Conservation (phyloP, 2,113 vertebrate genomes). For the Oreochromis niloticus region DNA sequence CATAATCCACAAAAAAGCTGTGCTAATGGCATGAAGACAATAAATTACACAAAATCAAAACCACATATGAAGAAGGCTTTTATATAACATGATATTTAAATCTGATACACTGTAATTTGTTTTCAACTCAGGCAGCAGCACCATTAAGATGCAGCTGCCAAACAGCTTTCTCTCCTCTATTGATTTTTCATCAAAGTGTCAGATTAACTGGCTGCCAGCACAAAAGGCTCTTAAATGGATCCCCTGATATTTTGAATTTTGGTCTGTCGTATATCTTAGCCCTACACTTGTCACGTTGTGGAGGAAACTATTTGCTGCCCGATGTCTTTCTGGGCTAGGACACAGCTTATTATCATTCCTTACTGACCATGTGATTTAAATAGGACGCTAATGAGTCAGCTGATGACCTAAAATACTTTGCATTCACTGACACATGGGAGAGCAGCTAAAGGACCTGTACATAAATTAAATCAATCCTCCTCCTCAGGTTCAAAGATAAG, state of each 20-base stretch:
- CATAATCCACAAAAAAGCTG: not conserved
- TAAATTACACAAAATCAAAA: not conserved
- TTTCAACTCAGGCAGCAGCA: not conserved
- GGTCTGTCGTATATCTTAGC: not conserved
- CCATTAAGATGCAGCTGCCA: constrained; percentile 12
- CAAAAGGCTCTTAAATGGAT: constrained; percentile 19
- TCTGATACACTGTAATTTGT: not conserved
- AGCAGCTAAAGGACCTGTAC: not conserved
- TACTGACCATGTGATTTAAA: not conserved
- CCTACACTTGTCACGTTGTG: not conserved
- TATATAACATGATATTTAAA: not conserved
- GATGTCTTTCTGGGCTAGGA: not conserved
- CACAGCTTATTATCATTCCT: not conserved
- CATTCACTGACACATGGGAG: not conserved
- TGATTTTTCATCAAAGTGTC: constrained; percentile 44
- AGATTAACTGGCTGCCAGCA: constrained; percentile 17
- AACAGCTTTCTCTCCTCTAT: constrained; percentile 25
- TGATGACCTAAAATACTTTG: not conserved
- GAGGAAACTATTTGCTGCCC: not conserved
- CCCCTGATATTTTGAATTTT: constrained; percentile 25
- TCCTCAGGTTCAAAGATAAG: not conserved
- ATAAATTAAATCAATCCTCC: not conserved
- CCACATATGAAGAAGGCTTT: not conserved
- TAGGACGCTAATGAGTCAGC: not conserved
- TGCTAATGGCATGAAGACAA: not conserved